These are phyloP conservation scores for Corapipo altera DNA, from an alignment of 2,113 vertebrate genomes.

Conservation along the genomic window DNA sequence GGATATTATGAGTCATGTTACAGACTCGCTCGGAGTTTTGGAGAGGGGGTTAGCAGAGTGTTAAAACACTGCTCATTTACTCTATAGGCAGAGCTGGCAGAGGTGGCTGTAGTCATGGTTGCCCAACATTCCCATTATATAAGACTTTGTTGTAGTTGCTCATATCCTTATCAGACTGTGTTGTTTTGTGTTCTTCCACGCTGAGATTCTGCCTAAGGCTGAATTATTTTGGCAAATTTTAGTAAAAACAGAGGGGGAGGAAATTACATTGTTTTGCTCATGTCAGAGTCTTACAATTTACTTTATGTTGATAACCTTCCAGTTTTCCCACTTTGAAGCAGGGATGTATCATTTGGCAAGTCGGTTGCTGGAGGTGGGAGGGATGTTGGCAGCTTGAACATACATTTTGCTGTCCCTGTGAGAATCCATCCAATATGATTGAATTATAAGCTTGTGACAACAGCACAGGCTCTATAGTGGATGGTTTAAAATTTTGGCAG, in stretches of 20 bases:
- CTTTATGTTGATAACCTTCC: constrained; percentile 53
- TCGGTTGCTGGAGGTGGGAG: not conserved
- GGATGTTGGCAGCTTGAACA: not conserved
- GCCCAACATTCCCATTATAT: constrained; percentile 27
- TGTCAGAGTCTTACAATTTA: constrained; percentile 31
- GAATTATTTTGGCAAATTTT: constrained; percentile 59
- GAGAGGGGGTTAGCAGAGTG: not conserved
- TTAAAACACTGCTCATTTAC: constrained; percentile 10
- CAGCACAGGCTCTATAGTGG: not conserved
- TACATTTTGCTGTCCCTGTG: not conserved
- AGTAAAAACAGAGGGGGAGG: constrained; percentile 46
- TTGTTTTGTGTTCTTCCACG: constrained; percentile 30
- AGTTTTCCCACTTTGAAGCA: constrained; percentile 40
- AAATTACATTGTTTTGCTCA: constrained; percentile 55
- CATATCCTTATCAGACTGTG: constrained; percentile 34
- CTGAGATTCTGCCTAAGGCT: constrained; percentile 31
- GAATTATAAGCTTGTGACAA: not conserved
- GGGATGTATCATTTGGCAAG: constrained; percentile 18
- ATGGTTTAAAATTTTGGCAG: not conserved
- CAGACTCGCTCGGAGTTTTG: not conserved
- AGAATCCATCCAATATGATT: not conserved
- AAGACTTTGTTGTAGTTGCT: constrained; percentile 33
- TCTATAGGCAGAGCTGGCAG: not conserved
- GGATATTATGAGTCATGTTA: not conserved
- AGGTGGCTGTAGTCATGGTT: not conserved